Conservation (phyloP, 2,888 invertebrate genomes). For the Acleris sparsana region DNA sequence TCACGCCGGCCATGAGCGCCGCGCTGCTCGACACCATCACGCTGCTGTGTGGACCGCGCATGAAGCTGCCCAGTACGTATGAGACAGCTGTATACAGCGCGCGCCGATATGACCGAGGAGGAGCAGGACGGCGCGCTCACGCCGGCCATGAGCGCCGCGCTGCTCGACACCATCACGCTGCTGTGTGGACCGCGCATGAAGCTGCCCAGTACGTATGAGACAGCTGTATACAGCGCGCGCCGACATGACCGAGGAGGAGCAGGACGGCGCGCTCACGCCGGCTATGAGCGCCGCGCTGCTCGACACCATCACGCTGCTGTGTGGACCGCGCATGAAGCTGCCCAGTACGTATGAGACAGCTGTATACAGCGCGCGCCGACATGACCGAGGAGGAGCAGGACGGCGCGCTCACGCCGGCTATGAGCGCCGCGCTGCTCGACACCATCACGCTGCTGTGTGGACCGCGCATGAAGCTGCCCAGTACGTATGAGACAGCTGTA, state of each 20-base stretch:
- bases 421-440: conserved; percentile 63
- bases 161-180: conserved; percentile 70
- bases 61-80: conserved; percentile 53
- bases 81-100: neutral
- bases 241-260: conserved; percentile 56
- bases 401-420: conserved; percentile 51
- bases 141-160: conserved; percentile 52
- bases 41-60: conserved; percentile 69
- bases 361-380: conserved; percentile 48
- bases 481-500: conserved; percentile 17
- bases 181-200: conserved; percentile 72
- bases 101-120: conserved; percentile 58
- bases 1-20: conserved; percentile 54
- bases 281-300: conserved; percentile 58
- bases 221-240: conserved; percentile 42
- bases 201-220: conserved; percentile 42
- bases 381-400: conserved; percentile 54
- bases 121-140: conserved; percentile 55
- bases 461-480: conserved; percentile 63
- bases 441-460: conserved; percentile 70
- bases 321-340: conserved; percentile 70
- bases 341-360: conserved; percentile 28
- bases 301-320: conserved; percentile 70
- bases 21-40: conserved; percentile 69
- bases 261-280: conserved; percentile 52